Base-by-base conservation (phyloP, 2,888 invertebrate genomes). In the Cephus runcator region DNA sequence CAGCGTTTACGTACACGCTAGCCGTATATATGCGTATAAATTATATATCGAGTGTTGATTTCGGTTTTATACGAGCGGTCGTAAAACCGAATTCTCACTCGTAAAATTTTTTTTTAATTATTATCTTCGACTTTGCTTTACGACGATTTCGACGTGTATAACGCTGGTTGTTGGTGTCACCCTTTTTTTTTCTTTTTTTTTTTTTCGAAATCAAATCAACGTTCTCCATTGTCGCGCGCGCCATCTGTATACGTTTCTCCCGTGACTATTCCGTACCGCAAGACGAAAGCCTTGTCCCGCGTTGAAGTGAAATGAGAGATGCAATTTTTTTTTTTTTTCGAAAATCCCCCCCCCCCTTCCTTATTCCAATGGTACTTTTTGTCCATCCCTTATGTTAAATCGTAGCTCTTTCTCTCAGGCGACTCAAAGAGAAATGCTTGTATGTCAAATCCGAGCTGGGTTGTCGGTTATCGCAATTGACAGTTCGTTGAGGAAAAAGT, bases 1-100 rank as follows among this genome's bases (percentile, higher is more conserved):
- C 56, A 23, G 56, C 56, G 56, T 1, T 23, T 15, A 23, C 56
- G 9, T 56, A 56, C 23, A 9, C 6, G 23, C 0, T 56, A 9
- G 56, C 9, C 2, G 15, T 2, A 23, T 23, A 56, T 56, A 40
- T 2, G 23, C 15, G 23, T 6, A 9, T 23, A 56, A 23, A 23
- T 2, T 56, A 23, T 23, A 56, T 15, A 15, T 40, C 56, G 23
- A 56, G 56, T 23, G 56, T 56, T 56, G 56, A 73, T 56, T 77
- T 77, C 73, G 69, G 71, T 77, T 77, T 77, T 77, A 75, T 75
- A 31, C 69, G 74, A 77, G 77, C 77, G 77, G 77, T 77, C 77
- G 71, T 77, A 77, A 77, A 77, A 77, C 31, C 69, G 75, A 75
- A 77, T 75, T 75, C 69, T 75, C 31, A 31, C 75, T 56, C 23